Percentiles rank a stretch among this genome's conserved stretches.
Conservation (phyloP, 2,888 invertebrate species). For the Pocota personata region DNA sequence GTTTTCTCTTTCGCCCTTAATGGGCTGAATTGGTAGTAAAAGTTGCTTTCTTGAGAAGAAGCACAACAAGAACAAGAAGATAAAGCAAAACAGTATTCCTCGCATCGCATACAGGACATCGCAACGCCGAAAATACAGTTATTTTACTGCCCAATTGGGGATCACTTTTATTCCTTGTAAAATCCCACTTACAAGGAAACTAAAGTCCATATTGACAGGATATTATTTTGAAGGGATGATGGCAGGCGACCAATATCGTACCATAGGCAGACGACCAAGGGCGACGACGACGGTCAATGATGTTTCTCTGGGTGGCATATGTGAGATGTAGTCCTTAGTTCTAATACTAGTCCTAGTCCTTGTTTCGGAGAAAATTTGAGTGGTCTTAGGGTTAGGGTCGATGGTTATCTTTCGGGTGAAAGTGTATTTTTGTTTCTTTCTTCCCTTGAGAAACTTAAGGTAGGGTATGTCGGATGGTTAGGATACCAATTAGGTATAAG, state of each 20-base stretch:
- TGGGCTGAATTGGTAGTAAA: slow-evolving; percentile 56
- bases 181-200: slow-evolving; percentile 69
- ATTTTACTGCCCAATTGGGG: slow-evolving; percentile 72
- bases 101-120: neutral
- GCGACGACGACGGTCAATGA: slow-evolving; percentile 21
- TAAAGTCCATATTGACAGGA: slow-evolving; percentile 73
- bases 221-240: slow-evolving; percentile 29
- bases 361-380: slow-evolving; percentile 37
- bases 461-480: slow-evolving; percentile 36
- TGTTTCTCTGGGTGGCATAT: slow-evolving; percentile 45
- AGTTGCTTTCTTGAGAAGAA: neutral
- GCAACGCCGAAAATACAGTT: slow-evolving; percentile 48
- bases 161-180: slow-evolving; percentile 73
- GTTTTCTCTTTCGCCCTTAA: neutral
- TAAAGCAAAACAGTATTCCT: slow-evolving; percentile 18
- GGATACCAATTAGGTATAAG: slow-evolving; percentile 70
- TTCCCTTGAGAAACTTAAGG: slow-evolving; percentile 43
- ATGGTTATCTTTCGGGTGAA: slow-evolving; percentile 56
- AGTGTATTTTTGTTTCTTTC: neutral
- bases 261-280: neutral
- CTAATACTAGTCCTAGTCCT: slow-evolving; percentile 3
- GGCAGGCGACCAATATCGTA: neutral
- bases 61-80: neutral
- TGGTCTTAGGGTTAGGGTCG: slow-evolving; percentile 44
- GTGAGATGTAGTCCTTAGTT: slow-evolving; percentile 29